Percentiles rank a stretch among this genome's conserved stretches.
Conservation (phyloP, 92 coral and sea anemone genomes). For the Meandrina meandrites region DNA sequence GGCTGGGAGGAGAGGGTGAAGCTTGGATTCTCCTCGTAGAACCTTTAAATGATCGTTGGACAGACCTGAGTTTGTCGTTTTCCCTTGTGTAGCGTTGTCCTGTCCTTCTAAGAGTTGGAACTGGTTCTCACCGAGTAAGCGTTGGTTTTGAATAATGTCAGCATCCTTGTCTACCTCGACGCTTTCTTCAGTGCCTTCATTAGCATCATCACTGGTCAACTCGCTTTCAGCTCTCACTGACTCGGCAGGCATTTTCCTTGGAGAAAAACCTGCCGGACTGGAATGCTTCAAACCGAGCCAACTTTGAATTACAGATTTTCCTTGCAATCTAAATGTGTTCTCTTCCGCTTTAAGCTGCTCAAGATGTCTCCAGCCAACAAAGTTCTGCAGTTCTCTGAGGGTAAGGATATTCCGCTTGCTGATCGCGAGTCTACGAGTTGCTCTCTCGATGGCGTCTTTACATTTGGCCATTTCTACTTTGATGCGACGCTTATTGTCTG, state of each 20-base stretch:
- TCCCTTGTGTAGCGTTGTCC: neutral
- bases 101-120: slow-evolving; percentile 36
- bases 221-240: neutral
- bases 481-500: slow-evolving; percentile 60
- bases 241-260: neutral
- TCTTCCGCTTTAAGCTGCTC: slow-evolving; percentile 43
- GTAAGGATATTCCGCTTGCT: slow-evolving; percentile 49
- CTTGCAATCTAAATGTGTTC: slow-evolving; percentile 22
- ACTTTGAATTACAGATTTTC: slow-evolving; percentile 41
- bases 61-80: slow-evolving; percentile 1
- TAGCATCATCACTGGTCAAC: slow-evolving; percentile 6
- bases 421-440: slow-evolving; percentile 19
- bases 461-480: slow-evolving; percentile 50
- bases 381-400: slow-evolving; percentile 28
- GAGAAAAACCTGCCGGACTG: neutral
- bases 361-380: slow-evolving; percentile 27
- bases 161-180: slow-evolving; percentile 79
- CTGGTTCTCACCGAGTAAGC: slow-evolving; percentile 63
- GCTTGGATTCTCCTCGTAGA: slow-evolving; percentile 38
- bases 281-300: slow-evolving; percentile 51
- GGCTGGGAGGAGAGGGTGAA: slow-evolving; percentile 25
- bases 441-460: slow-evolving; percentile 61
- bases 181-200: slow-evolving; percentile 36
- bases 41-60: slow-evolving; percentile 43
- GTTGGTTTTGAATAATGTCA: slow-evolving; percentile 67